phyloP scores from a whole-genome alignment of 1,140 invertebrate species.

The Cyphomyrmex costatus region DNA sequence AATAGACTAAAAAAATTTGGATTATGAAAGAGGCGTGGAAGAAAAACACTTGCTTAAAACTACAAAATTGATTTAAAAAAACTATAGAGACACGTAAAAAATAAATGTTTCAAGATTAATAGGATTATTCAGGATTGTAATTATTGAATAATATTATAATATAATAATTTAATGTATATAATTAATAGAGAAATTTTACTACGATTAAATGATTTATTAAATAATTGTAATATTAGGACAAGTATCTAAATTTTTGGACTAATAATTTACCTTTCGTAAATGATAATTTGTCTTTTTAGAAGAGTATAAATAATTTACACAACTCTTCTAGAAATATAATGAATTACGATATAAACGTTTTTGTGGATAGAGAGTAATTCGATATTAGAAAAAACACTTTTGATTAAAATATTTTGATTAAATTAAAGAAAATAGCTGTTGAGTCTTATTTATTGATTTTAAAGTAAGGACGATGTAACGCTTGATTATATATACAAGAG shows the following conservation, averaged over 20 bases:
- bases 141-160: background rate
- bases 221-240: background rate
- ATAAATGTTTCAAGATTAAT: background rate
- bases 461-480: background rate
- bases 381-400: background rate
- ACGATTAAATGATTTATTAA: background rate
- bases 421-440: background rate
- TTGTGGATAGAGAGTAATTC: background rate
- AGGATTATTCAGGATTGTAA: background rate
- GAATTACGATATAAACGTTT: background rate
- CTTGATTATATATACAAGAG: slow-evolving; percentile 16
- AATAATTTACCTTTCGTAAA: background rate
- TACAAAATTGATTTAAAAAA: background rate
- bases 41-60: background rate
- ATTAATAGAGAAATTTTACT: slow-evolving; percentile 5
- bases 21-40: background rate
- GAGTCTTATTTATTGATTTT: slow-evolving; percentile 8
- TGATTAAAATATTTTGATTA: background rate
- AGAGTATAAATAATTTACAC: background rate
- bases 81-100: background rate
- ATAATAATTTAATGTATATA: background rate
- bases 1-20: background rate
- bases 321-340: background rate
- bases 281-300: background rate
- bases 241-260: background rate